phyloP scores from a whole-genome alignment of 2,888 invertebrate genomes.

The Amphipoea lucens region DNA sequence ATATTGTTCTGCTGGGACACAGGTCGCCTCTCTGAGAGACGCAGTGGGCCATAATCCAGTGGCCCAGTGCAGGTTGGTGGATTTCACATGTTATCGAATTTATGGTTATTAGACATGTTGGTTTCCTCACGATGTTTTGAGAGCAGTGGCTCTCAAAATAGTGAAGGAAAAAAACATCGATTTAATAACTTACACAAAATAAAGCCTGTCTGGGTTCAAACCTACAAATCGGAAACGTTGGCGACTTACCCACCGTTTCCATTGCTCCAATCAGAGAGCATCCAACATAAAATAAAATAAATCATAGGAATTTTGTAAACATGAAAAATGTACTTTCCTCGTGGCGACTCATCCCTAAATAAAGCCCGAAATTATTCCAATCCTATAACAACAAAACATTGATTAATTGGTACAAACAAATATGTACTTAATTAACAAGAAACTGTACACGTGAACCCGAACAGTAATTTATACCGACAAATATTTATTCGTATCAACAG shows the following conservation, averaged over 20 bases:
- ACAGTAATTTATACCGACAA: slow-evolving; percentile 50
- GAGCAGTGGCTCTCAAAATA: too few relatives aligned
- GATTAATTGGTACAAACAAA: slow-evolving; percentile 43
- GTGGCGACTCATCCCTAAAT: neutral
- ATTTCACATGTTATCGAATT: neutral
- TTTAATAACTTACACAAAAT: neutral
- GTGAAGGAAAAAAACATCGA: neutral
- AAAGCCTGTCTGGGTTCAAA: neutral
- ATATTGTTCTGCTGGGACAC: neutral
- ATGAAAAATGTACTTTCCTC: too few relatives aligned
- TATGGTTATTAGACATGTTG: neutral
- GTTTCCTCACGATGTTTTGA: neutral
- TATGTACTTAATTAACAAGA: slow-evolving; percentile 34
- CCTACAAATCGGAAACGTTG: neutral
- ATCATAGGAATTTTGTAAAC: neutral
- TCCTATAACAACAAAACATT: neutral
- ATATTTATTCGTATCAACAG: slow-evolving; percentile 61
- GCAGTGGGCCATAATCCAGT: neutral
- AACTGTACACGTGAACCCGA: slow-evolving; percentile 33
- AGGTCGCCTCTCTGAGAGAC: neutral
- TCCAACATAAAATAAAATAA: neutral
- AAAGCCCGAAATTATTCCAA: neutral
- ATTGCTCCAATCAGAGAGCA: too few relatives aligned
- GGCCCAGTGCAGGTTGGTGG: neutral
- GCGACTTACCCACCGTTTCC: neutral